Base-by-base conservation (phyloP, 2,888 invertebrate species). In the Diloba caeruleocephala region DNA sequence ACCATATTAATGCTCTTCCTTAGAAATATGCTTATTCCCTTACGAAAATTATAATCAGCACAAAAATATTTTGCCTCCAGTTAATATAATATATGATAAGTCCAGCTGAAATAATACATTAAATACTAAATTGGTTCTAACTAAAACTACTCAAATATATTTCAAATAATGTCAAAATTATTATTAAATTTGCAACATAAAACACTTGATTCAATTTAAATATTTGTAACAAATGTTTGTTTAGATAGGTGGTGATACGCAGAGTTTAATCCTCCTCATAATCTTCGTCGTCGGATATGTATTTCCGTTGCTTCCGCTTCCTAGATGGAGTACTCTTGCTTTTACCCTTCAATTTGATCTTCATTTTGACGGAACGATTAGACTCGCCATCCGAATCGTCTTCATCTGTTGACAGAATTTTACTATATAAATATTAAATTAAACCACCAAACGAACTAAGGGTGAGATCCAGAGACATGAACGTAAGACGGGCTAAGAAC, bases 311-410 rank as follows among this genome's bases (percentile, higher is more conserved):
- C 67, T 95, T 93, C 67, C 94, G 92, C 70, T 95, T 94, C 34
- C 95, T 85, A 0, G 94, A 93, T 3, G 94, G 94, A 1, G 94
- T 92, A 45, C 88, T 89, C 68, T 94, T 94, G 54, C 82, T 82
- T 66, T 92, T 92, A 21, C 91, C 90, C 71, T 95, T 96, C 46
- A 96, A 81, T 83, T 97, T 97, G 23, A 96, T 95, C 83, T 96
- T 96, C 96, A 96, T 96, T 87, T 96, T 96, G 3, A 96, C 95
- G 0, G 94, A 94, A 32, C 94, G 87, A 53, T 94, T 95, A 1
- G 95, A 94, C 69, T 95, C 95, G 0, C 93, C 95, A 68, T 95
- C 95, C 0, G 95, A 95, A 39, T 94, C 94, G 13, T 95, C 95
- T 31, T 95, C 95, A 32, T 90, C 94, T 86, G 56, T 36, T 29